Evolutionary conservation across 2,888 invertebrate species (phyloP), one percentile per base, ranked within the genome.

Genomic region (Nymphalis urticae): DNA sequence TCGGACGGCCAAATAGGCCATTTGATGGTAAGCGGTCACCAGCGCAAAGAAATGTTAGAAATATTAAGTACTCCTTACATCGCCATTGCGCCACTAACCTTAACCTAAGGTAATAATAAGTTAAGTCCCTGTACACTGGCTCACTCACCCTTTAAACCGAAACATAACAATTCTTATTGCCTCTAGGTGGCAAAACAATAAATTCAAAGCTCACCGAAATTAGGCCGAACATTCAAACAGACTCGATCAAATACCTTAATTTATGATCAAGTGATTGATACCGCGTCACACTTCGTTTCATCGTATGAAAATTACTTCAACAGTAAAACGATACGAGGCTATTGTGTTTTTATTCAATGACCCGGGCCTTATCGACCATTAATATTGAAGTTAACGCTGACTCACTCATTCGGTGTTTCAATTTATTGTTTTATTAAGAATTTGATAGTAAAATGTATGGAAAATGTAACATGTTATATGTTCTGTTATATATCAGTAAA

Each of bases 291-390:
- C 61, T 19, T 24, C 32, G 53, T 47, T 48, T 61, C 27, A 47
- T 42, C 48, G 51, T 53, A 56, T 56, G 56, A 56, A 62, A 66
- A 61, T 54, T 50, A 53, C 53, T 61, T 61, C 53, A 61, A 60
- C 54, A 62, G 36, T 56, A 56, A 54, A 67, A 62, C 32, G 61
- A 19, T 19, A 50, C 42, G 62, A 62, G 10, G 47, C 32, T 48
- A 42, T 67, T 67, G 66, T 67, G 62, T 67, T 67, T 66, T 62
- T 62, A 67, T 56, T 62, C 66, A 67, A 67, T 67, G 66, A 67
- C 62, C 62, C 56, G 62, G 27, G 56, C 24, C 62, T 67, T 62
- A 67, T 67, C 62, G 62, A 48, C 62, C 66, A 62, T 62, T 63
- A 56, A 67, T 62, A 67, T 67, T 48, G 66, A 66, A 36, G 36